Conservation (phyloP, 1,140 invertebrate genomes). For the Alviniconcha marisindica region DNA sequence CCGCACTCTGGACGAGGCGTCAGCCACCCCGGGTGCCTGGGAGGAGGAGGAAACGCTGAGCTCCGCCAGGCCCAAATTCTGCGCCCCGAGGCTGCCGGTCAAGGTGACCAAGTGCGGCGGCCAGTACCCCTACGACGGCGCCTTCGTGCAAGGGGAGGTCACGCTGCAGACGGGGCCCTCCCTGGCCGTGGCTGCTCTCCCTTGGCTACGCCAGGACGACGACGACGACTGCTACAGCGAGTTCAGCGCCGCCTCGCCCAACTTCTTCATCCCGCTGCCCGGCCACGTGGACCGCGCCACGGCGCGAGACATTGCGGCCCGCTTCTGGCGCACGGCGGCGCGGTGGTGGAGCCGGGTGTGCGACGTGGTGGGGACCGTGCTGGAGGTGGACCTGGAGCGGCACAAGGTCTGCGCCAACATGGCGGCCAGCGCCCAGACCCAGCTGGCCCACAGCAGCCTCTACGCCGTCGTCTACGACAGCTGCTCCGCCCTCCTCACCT, state of each 20-base stretch:
- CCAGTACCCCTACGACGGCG: slow-evolving; percentile 47
- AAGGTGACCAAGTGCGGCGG: slow-evolving; percentile 50
- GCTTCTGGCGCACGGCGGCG: slow-evolving; percentile 25
- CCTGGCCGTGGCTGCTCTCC: slow-evolving; percentile 46
- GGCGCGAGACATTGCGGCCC: background rate
- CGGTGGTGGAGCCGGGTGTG: slow-evolving; percentile 34
- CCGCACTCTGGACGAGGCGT: background rate
- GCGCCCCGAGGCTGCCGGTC: slow-evolving; percentile 15
- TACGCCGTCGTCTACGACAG: slow-evolving; percentile 41
- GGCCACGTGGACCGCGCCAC: slow-evolving; percentile 28
- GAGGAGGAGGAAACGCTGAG: slow-evolving; percentile 1
- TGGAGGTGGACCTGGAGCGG: slow-evolving; percentile 36
- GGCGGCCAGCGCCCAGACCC: slow-evolving; percentile 40
- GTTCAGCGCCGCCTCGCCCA: slow-evolving; percentile 27
- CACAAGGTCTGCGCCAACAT: slow-evolving; percentile 47
- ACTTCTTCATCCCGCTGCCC: slow-evolving; percentile 51
- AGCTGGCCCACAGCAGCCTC: slow-evolving; percentile 30
- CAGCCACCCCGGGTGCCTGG: background rate
- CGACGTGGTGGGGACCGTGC: slow-evolving; percentile 33
- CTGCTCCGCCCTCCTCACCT: slow-evolving; percentile 45
- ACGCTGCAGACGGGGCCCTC: slow-evolving; percentile 35
- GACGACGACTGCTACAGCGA: slow-evolving; percentile 40
- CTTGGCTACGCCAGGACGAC: slow-evolving; percentile 48
- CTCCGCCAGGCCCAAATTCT: slow-evolving; percentile 8
- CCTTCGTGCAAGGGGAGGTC: slow-evolving; percentile 48